Base-by-base conservation (phyloP, 2,797 vertebrate species). In the Lophius americanus region DNA sequence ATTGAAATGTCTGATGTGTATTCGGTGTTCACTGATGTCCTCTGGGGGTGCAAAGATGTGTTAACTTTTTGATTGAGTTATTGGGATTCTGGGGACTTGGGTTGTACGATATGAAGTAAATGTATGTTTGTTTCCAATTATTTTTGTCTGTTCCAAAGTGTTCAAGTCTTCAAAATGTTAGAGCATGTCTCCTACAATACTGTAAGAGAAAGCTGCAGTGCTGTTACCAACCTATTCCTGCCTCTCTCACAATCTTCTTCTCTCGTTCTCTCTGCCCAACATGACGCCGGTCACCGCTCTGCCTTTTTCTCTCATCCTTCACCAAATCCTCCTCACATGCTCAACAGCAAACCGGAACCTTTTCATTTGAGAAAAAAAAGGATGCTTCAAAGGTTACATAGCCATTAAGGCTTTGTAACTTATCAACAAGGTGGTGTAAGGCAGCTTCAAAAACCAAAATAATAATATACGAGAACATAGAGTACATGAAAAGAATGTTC, bases 281-380 rank as follows among this genome's bases (percentile, higher is more conserved):
- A 54, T 10, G 48, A 58, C 59, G 52, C 35, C 51, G 44, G 39
- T 51, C 48, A 32, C 39, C n/a, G 1, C 50, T 54, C 43, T 60
- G 57, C 57, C 33, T 48, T 57, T 23, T 33, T 9, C 47, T 56
- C 49, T 63, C 59, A 63, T 68, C 54, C 64, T 10, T 54, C 51
- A 37, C 41, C 64, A 51, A 64, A 72, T 77, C 55, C 61, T 58
- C 53, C 62, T 61, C 41, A 52, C 53, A 54, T 38, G 44, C 60
- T 41, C 23, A 5, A 51, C 48, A n/a, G 38, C 39, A 23, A 61
- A 53, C 44, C 44, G 7, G 1, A 46, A 39, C 13, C 46, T 51
- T 23, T 23, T 23, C 23, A 23, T 23, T 23, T 23, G 23, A 23
- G 23, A 23, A 23, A 23, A 23, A 23, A 23, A 23, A 23, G 23